Conservation (phyloP, 2,113 vertebrate genomes). For the Micronycteris hirsuta region DNA sequence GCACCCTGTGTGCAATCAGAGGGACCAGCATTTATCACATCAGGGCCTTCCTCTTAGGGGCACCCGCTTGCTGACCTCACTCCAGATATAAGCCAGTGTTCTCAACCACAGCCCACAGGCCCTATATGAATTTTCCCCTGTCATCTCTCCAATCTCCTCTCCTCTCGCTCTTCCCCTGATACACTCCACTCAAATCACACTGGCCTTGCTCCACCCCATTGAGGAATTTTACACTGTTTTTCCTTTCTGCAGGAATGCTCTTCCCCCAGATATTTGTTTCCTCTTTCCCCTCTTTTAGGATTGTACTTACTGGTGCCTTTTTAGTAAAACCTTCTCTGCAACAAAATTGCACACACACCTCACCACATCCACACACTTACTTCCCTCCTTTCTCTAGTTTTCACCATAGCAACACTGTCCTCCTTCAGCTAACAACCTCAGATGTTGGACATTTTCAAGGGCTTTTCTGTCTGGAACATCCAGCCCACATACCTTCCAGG, state of each 20-base stretch:
- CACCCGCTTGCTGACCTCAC: background rate
- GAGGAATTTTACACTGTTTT: background rate
- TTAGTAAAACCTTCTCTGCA: background rate
- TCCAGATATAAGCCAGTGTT: background rate
- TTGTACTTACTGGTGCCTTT: background rate
- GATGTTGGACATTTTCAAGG: no score
- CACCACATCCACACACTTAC: background rate
- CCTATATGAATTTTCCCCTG: background rate
- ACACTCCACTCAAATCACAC: background rate
- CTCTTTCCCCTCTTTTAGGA: background rate
- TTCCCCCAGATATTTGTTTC: background rate
- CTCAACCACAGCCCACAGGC: background rate
- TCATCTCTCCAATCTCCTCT: background rate
- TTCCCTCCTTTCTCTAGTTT: background rate
- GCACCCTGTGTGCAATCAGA: background rate
- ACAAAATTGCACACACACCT: background rate
- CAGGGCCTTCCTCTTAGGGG: background rate
- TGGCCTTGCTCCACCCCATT: background rate
- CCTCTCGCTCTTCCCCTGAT: background rate
- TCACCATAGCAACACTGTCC: no score
- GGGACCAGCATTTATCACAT: background rate
- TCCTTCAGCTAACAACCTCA: no score
- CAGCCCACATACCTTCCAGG: no score
- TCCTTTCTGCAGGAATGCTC: background rate
- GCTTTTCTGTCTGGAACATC: no score